Base-by-base conservation (phyloP, 2,888 invertebrate genomes). In the Octodonta nipae region DNA sequence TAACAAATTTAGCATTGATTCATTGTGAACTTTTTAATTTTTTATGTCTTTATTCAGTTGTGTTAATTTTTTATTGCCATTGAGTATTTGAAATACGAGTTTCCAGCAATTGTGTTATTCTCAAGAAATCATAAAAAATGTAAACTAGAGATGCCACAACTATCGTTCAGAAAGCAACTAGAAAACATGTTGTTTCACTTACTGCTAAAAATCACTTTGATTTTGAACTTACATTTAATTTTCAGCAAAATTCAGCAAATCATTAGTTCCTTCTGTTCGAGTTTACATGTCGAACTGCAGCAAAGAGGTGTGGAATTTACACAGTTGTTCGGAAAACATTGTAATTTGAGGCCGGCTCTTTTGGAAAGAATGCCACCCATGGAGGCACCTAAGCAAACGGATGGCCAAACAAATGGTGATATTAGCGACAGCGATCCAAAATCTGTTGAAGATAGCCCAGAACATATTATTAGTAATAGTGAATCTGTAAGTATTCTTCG, bases 321-420 rank as follows among this genome's bases (percentile, higher is more conserved):
- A 12, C 85, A 89, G 55, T 67, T 98, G 10, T 92, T 96, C 61
- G 75, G 77, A 30, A 74, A 73, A 52, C 81, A 89, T 59, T 82
- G 84, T 49, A 76, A 84, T 59, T 61, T 89, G 45, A 72, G 88
- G 47, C 75, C 83, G 14, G 89, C 92, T 26, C 66, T 98, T 31
- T 66, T 98, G 48, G 98, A 98, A 63, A 77, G 92, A 26, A 98
- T 98, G 96, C 98, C 98, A 31, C 83, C 95, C 5, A 85, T 96
- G 77, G 84, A 87, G 60, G 56, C 71, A 3, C 63, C 50, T n/a
- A 44, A 60, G 17, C 52, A 56, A 30, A 44, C 44, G 12, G 58
- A 54, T 15, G 38, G 47, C 13, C 55, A 58, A 40, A 47, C 55
- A 1, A 62, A 61, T 38, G 61, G 61, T 3, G 60, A 61, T 34